A percentile compares a stretch with the other conserved stretches of the same genome.
Evolutionary conservation across 1,140 invertebrate genomes (phyloP).

Genomic region (silkworm (Bombyx mori)): ASM3026992v2 NC_085117.1:7433501-7434000

Average conservation of each 20-base stretch:
- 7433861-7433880: no score
- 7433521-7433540: conserved; percentile 45
- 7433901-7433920: no score
- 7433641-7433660: conserved; percentile 61
- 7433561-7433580: conserved; percentile 58
- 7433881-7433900: no score
- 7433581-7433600: conserved; percentile 60
- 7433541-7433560: conserved; percentile 49
- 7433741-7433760: conserved; percentile 1
- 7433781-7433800: no score
- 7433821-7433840: no score
- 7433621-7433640: conserved; percentile 42
- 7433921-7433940: no score
- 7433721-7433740: conserved; percentile 1
- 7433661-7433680: conserved; percentile 67
- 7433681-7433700: conserved; percentile 69
- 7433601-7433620: conserved; percentile 50
- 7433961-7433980: no score
- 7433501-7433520: conserved; percentile 59
- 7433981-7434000: no score
- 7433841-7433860: no score
- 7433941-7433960: no score
- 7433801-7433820: no score
- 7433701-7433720: conserved; percentile 46
- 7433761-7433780: conserved; percentile 2